Conservation (phyloP, 2,113 vertebrate genomes). For the Burhinus bistriatus region DNA sequence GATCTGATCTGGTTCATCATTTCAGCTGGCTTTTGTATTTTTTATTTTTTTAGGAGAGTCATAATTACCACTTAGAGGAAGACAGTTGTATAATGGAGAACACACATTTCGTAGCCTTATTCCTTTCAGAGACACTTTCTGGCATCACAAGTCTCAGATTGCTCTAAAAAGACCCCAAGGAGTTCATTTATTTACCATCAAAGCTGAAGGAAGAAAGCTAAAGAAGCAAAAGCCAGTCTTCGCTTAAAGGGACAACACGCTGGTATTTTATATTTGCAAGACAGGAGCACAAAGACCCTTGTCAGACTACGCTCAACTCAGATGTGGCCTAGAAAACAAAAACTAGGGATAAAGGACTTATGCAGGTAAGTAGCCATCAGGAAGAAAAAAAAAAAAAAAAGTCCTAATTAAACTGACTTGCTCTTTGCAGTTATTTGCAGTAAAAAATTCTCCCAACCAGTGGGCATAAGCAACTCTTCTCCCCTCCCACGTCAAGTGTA, state of each 20-base stretch:
- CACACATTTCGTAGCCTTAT: not conserved
- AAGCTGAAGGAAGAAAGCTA: not conserved
- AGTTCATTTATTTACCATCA: slow-evolving; percentile 23
- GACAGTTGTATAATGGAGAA: not conserved
- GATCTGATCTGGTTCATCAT: not conserved
- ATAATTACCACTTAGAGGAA: slow-evolving; percentile 26
- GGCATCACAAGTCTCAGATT: not conserved
- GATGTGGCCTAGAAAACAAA: not conserved
- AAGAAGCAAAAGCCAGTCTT: not conserved
- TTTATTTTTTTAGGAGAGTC: not conserved
- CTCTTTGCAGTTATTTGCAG: not conserved
- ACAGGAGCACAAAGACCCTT: not conserved
- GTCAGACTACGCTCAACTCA: not conserved
- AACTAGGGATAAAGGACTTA: not conserved
- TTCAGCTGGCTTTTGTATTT: not conserved
- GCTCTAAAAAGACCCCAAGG: not conserved
- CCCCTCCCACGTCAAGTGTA: not conserved
- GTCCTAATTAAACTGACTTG: not conserved
- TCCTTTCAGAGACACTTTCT: not conserved
- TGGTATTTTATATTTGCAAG: not conserved
- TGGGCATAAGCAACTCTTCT: not conserved
- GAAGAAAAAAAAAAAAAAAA: not conserved
- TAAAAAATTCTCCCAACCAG: not conserved
- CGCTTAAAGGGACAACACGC: not conserved
- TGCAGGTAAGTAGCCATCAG: not conserved